Evolutionary conservation across 2,113 vertebrate genomes (phyloP), one percentile per base, ranked within the genome.

Genomic region (Zapornia atra): DNA sequence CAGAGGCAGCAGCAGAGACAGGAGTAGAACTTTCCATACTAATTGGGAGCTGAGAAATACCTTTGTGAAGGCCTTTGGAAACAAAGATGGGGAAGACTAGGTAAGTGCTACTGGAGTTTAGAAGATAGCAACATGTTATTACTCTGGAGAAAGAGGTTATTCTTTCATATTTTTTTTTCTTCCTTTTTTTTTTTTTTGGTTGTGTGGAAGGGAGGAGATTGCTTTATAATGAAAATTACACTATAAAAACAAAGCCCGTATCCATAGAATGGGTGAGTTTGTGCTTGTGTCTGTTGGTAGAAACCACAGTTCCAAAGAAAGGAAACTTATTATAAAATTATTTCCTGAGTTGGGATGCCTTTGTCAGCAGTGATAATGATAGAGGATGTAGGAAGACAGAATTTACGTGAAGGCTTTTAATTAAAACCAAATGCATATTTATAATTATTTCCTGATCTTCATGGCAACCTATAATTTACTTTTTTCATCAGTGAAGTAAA

Each of bases 391-490:
- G 36, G 40, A 90, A 86, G 50, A 88, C 1, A 36, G 21, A 88
- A 88, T 90, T 91, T 86, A 46, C 54, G 17, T 46, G 22, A 90
- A 46, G 17, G 26, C 17, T 80, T 95, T 91, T 86, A 86, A 88
- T 96, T 86, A 92, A 96, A 91, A 77, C 15, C 22, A 79, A 94
- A 69, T 38, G 33, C n/a, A 17, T 94, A 83, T 70, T 94, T 93
- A 10, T 90, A 82, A 91, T 91, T 80, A 77, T 82, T 92, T 85
- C 44, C 66, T 46, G 63, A 80, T 42, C 22, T 88, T 77, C 22
- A 8, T 70, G 63, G 16, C 64, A 92, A 73, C 6, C 33, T 88
- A 38, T 51, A 56, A 77, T 92, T 93, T 54, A 44, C n/a, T 80
- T 65, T 53, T 88, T 88, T 77, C 15, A 69, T 80, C 46, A 63